Evolutionary conservation across 2,888 invertebrate genomes (phyloP), one percentile per base, ranked within the genome.

Genomic region (Parnassius orleans): DNA sequence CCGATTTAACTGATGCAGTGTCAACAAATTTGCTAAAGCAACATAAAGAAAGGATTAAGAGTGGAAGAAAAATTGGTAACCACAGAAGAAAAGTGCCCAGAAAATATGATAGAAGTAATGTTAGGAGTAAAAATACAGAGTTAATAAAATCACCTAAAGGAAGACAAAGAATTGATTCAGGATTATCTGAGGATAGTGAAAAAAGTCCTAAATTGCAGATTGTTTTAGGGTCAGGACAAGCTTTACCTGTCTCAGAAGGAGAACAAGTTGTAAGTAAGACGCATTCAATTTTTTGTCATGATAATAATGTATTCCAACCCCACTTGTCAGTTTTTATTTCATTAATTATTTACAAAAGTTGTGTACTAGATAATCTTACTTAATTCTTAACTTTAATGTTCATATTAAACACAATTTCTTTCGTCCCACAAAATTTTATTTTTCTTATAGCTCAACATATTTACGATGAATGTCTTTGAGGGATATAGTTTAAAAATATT

Each of bases 201-300:
- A 87, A 84, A 65, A 90, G 87, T 68, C 87, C 88, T 10, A 87
- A 89, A 68, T 80, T 92, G 84, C 92, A 91, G 66, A 88, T 92
- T 66, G 86, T 92, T 2, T 86, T 93, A 15, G 92, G 93, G 0
- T 92, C 91, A 14, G 93, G 93, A 24, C 84, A 89, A 61, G 86
- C 92, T n/a, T 81, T 93, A 56, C 92, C 93, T 1, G 81, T 93
- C 12, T 93, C 93, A 60, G 92, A 93, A 76, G 93, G 93, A 9
- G 94, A 94, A 78, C 89, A 93, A 92, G 91, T 93, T 72, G 93
- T 93, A 75, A 84, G 87, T 75, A 53, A 24, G 33, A 33, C 1
- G 33, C 5, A 33, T 33, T 0, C 0, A 33, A 33, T 33, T 33
- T 33, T 33, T 33, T 33, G 7, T 7, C 1, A 33, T 33, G 7